These are phyloP conservation scores for Pempheris klunzingeri DNA, from an alignment of 2,797 vertebrate species.

Conservation along the genomic window DNA sequence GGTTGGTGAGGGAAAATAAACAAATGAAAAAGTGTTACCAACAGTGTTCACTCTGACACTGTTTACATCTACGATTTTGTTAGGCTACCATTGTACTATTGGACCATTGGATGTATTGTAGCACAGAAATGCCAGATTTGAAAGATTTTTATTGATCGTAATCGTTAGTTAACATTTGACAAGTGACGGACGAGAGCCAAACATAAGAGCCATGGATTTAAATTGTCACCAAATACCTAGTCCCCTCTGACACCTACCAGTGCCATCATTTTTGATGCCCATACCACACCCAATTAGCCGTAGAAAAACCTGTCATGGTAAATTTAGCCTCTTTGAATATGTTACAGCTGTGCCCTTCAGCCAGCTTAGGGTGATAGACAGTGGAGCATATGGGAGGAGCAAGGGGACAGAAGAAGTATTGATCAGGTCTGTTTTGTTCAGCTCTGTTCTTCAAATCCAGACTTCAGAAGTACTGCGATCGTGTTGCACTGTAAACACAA, in stretches of 20 bases:
- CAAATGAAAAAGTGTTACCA: constrained; percentile 18
- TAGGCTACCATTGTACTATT: neutral
- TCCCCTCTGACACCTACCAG: constrained; percentile 12
- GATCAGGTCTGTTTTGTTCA: constrained; percentile 47
- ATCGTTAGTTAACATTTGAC: neutral
- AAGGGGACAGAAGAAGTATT: constrained; percentile 25
- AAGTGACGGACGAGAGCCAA: neutral
- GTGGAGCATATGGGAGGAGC: constrained; percentile 41
- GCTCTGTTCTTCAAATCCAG: constrained; percentile 27
- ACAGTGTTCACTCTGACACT: constrained; percentile 10
- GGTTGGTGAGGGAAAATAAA: constrained; percentile 10
- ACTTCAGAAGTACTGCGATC: constrained; percentile 24
- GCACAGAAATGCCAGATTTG: neutral
- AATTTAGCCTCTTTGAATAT: constrained; percentile 54
- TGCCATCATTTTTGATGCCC: constrained; percentile 29
- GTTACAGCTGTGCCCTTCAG: constrained; percentile 62
- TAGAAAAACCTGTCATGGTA: constrained; percentile 56
- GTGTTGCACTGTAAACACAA: constrained; percentile 30
- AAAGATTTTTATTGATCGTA: neutral
- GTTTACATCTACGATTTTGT: constrained; percentile 24
- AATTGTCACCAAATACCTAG: neutral
- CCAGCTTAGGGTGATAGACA: constrained; percentile 57
- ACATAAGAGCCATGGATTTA: constrained; percentile 10
- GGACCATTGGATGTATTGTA: too few species aligned
- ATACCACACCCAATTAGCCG: constrained; percentile 51